Evolutionary conservation across 37 sponge, comb jelly and placozoan species (phyloP).

Genomic region (Spongilla lacustris): DNA sequence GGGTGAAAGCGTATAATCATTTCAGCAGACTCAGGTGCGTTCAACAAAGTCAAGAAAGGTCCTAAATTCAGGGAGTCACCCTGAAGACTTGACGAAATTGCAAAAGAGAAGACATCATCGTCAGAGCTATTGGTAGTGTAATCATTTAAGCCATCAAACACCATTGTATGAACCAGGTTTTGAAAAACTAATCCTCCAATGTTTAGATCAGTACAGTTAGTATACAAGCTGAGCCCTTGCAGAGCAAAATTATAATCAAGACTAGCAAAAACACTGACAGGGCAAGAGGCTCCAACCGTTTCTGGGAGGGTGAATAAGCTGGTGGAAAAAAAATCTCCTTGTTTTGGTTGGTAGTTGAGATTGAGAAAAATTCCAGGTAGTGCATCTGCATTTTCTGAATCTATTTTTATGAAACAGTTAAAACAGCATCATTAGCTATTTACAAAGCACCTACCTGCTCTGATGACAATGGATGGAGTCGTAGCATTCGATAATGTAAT

Average conservation of each 20-base stretch:
- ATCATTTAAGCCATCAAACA: neutral
- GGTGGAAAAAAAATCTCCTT: neutral
- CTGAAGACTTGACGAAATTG: neutral
- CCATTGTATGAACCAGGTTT: neutral
- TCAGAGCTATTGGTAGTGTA: neutral
- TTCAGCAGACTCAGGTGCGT: neutral
- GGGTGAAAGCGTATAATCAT: neutral
- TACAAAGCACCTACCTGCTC: neutral
- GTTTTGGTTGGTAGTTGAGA: neutral
- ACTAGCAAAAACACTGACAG: neutral
- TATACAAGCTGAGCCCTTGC: neutral
- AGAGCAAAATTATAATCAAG: neutral
- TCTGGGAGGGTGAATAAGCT: neutral
- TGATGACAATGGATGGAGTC: neutral
- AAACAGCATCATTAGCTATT: too few species aligned
- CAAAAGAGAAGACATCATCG: neutral
- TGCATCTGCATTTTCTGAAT: too few species aligned
- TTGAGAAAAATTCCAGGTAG: neutral
- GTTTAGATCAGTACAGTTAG: neutral
- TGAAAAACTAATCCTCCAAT: neutral
- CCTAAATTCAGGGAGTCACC: neutral
- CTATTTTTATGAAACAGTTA: neutral
- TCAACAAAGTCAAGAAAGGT: neutral
- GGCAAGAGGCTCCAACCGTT: neutral
- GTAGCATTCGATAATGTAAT: neutral